Conservation (phyloP, 53 echinoderm and acorn worm species). For the Astropecten irregularis region DNA sequence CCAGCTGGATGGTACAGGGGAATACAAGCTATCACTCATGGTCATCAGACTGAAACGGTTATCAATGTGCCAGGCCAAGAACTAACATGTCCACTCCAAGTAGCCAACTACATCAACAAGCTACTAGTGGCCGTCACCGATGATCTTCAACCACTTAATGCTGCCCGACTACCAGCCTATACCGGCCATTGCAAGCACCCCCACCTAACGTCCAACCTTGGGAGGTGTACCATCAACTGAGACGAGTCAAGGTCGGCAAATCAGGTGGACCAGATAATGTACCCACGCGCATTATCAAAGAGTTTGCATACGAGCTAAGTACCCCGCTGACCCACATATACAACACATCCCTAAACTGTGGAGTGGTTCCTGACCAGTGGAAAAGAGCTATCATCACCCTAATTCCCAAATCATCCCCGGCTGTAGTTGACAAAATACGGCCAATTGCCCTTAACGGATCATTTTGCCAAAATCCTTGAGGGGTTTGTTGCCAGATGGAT, state of each 20-base stretch:
- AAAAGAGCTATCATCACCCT: neutral
- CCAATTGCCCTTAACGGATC: conserved; percentile 10
- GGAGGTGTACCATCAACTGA: too few species aligned
- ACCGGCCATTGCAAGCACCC: neutral
- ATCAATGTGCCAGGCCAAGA: conserved; percentile 14
- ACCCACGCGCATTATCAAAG: too few species aligned
- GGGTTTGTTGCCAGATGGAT: too few species aligned
- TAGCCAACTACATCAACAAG: conserved; percentile 25
- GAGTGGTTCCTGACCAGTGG: conserved; percentile 11
- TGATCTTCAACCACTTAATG: conserved; percentile 19
- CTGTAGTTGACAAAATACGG: neutral
- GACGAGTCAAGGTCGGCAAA: conserved; percentile 13
- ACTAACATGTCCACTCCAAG: neutral
- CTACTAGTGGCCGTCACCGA: neutral
- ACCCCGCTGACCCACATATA: conserved; percentile 13
- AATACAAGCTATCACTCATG: conserved; percentile 12
- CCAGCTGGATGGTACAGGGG: conserved; percentile 34
- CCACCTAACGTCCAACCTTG: too few species aligned
- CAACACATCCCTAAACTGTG: neutral
- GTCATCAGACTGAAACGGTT: neutral
- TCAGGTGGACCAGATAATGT: conserved; percentile 37
- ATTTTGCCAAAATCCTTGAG: too few species aligned
- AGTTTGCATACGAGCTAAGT: conserved; percentile 22
- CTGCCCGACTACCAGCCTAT: conserved; percentile 24
- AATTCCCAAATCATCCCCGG: neutral